These are phyloP conservation scores for Drosophila kurseongensis DNA, from an alignment of 1,140 invertebrate genomes.

Conservation along the genomic window DNA sequence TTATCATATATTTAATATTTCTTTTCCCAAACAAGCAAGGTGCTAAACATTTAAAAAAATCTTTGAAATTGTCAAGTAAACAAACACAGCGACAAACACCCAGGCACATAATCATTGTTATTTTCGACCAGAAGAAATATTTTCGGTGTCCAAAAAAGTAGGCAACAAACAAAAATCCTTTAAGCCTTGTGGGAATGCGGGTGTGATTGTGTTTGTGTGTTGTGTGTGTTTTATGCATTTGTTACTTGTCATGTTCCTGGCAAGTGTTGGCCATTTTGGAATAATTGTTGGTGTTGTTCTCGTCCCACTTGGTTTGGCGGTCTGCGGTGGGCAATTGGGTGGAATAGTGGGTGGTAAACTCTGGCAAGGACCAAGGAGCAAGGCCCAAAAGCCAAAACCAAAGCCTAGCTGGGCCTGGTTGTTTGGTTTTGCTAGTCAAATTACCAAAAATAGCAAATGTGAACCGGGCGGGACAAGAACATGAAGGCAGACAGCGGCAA, in stretches of 20 bases:
- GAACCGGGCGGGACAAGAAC: constrained; percentile 18
- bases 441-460: constrained; percentile 69
- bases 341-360: not conserved
- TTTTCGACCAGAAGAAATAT: constrained; percentile 12
- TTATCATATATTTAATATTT: no score
- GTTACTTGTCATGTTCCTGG: constrained; percentile 70
- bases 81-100: not conserved
- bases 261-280: constrained; percentile 47
- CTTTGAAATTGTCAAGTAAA: constrained; percentile 30
- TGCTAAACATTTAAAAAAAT: constrained; percentile 32
- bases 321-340: constrained; percentile 27
- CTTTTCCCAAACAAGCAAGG: constrained; percentile 2
- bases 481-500: constrained; percentile 13
- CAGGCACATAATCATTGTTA: not conserved
- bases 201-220: not conserved
- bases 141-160: constrained; percentile 3
- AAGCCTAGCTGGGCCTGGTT: constrained; percentile 34
- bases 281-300: constrained; percentile 32
- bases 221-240: constrained; percentile 62
- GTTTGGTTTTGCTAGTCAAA: constrained; percentile 67
- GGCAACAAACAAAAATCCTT: constrained; percentile 10
- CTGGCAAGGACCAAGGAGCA: constrained; percentile 1
- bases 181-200: not conserved
- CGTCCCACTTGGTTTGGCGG: constrained; percentile 51
- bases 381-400: constrained; percentile 34